Evolutionary conservation across 2,888 invertebrate species (phyloP), one percentile per base, ranked within the genome.

Genomic region (Trissolcus brochymenae): DNA sequence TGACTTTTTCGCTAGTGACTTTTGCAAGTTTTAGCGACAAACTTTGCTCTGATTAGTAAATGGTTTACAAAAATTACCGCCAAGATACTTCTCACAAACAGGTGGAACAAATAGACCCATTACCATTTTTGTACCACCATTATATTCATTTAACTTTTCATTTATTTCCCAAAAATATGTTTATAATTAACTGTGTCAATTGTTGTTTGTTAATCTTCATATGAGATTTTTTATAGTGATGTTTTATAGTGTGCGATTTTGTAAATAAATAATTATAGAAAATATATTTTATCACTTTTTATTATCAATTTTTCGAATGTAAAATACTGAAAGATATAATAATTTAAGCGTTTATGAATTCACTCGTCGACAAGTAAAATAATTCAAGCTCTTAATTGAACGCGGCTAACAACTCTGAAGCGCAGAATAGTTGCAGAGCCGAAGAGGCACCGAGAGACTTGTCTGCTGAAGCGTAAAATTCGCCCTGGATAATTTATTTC

Each of bases 371-470:
- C n/a, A n/a, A 17, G 68, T 40, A 72, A 70, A 81, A 81, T 84
- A 84, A 84, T 82, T 83, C 81, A 79, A 70, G 71, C 71, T 73
- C 80, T 77, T 82, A 84, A 84, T 84, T 83, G 82, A 84, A 82
- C 81, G 79, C 81, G 29, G 40, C 68, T 76, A 59, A 67, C 72
- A 60, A 65, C 68, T 60, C 68, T 72, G 68, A 60, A 68, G 64
- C 72, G 72, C 65, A 68, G 68, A 68, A 77, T 73, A 68, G 77
- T 56, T 55, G 46, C 40, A 50, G 64, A 60, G 76, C 51, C 67
- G 70, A 51, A 62, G 66, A 66, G 67, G 50, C 55, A 65, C 59
- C 62, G 54, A 40, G 72, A 66, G 66, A 61, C 65, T 57, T 72
- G 60, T 67, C 51, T 56, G 57, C 46, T 51, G 51, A 61, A 71